Evolutionary conservation across 2,888 invertebrate species (phyloP).

Genomic region (Zhuqinia jingwanae): DNA sequence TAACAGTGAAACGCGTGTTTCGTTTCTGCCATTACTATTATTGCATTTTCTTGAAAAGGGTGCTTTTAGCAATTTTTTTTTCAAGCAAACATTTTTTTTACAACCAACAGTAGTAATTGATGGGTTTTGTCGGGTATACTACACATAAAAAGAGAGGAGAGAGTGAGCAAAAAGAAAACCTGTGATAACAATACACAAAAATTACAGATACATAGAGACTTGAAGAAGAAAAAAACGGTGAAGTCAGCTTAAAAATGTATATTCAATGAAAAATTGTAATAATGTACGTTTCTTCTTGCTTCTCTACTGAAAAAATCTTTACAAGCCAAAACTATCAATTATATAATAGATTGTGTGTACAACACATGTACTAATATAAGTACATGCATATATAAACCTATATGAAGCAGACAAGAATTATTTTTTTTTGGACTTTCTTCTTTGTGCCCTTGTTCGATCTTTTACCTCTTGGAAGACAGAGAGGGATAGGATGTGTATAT

Average conservation of each 20-base stretch:
- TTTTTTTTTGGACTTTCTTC: constrained; percentile 2
- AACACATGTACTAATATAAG: too few species aligned
- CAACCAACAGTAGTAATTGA: neutral
- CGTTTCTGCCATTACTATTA: neutral
- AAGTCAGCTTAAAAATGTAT: constrained; percentile 14
- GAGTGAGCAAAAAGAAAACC: too few species aligned
- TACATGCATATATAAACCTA: too few species aligned
- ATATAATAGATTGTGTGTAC: too few species aligned
- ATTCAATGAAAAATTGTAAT: neutral
- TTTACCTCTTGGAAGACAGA: neutral
- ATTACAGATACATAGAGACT: neutral
- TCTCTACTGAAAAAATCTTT: too few species aligned
- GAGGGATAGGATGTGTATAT: neutral
- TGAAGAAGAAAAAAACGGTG: neutral
- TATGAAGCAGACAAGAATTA: too few species aligned
- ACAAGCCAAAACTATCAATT: too few species aligned
- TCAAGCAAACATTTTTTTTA: constrained; percentile 7
- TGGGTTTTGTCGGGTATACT: neutral
- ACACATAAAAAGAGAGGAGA: too few species aligned
- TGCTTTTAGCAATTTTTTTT: constrained; percentile 7
- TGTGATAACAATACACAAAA: constrained; percentile 3
- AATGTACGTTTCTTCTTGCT: too few species aligned
- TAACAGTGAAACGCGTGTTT: constrained; percentile 4
- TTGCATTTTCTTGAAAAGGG: neutral
- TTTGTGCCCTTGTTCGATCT: constrained; percentile 32